Evolutionary conservation across 1,140 invertebrate genomes (phyloP).

Genomic region (Drosophila teissieri): DNA sequence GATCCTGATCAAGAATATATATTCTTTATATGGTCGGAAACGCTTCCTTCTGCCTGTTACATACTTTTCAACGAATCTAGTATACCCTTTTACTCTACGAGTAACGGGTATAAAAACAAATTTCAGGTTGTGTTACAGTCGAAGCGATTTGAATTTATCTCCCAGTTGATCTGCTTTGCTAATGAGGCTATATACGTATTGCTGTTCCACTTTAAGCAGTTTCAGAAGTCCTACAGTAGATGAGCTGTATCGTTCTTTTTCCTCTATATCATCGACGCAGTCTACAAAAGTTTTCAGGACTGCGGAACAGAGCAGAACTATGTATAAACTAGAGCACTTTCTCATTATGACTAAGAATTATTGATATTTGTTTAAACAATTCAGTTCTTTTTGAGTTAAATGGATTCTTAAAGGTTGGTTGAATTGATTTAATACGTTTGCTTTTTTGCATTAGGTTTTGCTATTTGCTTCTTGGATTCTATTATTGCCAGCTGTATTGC

Average conservation of each 20-base stretch:
- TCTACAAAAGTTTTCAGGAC: neutral
- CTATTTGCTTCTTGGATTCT: too few relatives aligned
- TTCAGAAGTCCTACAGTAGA: constrained; percentile 28
- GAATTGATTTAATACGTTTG: neutral
- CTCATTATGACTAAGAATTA: constrained; percentile 10
- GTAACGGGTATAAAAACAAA: too few relatives aligned
- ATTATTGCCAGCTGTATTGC: too few relatives aligned
- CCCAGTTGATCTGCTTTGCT: neutral
- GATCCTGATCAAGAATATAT: too few relatives aligned
- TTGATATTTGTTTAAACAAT: neutral
- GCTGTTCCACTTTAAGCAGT: constrained; percentile 11
- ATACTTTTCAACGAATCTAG: too few relatives aligned
- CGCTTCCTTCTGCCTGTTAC: too few relatives aligned
- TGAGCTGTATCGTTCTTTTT: constrained; percentile 12
- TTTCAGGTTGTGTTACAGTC: neutral
- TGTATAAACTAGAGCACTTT: neutral
- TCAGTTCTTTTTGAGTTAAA: neutral
- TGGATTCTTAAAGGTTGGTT: neutral
- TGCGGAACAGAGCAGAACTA: neutral
- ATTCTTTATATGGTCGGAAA: too few relatives aligned
- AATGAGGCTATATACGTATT: constrained; percentile 2
- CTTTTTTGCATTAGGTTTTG: too few relatives aligned
- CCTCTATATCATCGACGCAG: neutral
- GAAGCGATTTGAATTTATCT: neutral
- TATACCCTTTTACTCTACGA: too few relatives aligned